Conservation (phyloP, 2,113 vertebrate genomes). For the Castor canadensis region DNA sequence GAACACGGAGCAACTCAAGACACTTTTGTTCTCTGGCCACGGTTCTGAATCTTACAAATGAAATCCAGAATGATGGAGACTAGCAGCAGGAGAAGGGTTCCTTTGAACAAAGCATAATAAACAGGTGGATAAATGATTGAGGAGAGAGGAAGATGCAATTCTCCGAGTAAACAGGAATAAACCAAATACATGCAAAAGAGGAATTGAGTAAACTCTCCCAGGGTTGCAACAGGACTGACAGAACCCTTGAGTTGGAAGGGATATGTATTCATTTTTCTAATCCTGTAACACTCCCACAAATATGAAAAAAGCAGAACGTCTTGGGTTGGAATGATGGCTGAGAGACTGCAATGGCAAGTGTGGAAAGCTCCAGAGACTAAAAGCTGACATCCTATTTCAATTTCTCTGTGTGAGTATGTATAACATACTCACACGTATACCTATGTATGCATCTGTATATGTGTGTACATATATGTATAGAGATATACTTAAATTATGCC, state of each 20-base stretch:
- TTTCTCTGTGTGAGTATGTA: background rate
- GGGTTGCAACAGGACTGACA: background rate
- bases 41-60: background rate
- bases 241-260: background rate
- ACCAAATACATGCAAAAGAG: background rate
- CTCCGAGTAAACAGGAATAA: background rate
- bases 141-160: background rate
- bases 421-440: rapidly evolving
- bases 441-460: rapidly evolving
- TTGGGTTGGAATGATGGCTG: background rate
- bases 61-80: background rate
- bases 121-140: rapidly evolving
- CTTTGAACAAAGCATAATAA: background rate
- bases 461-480: background rate
- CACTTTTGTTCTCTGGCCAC: background rate
- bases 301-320: background rate
- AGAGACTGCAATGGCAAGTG: background rate
- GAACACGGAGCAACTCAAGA: background rate
- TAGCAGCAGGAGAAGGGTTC: background rate
- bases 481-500: background rate
- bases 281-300: background rate
- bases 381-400: background rate
- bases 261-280: background rate
- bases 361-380: background rate
- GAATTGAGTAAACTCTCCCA: background rate